These are phyloP conservation scores for Allolobophora icterica DNA, from an alignment of 2,888 invertebrate species.

Conservation along the genomic window DNA sequence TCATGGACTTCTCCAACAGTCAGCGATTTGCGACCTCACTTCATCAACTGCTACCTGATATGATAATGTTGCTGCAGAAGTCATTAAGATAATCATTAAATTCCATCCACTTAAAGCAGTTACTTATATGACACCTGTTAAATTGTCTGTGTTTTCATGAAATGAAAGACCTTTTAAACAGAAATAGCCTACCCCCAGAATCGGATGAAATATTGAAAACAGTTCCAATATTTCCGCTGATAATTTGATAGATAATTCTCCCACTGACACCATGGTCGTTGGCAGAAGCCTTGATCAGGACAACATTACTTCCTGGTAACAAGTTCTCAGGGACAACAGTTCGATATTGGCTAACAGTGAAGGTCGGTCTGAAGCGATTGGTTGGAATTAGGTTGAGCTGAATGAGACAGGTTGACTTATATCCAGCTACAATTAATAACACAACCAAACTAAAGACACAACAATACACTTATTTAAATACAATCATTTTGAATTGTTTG, in stretches of 20 bases:
- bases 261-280: slow-evolving; percentile 43
- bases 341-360: background rate
- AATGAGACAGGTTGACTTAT: background rate
- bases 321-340: slow-evolving; percentile 36
- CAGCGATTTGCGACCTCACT: too few relatives aligned
- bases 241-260: slow-evolving; percentile 43
- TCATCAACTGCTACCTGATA: too few relatives aligned
- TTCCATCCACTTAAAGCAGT: too few relatives aligned
- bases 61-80: too few relatives aligned
- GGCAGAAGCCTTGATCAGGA: slow-evolving; percentile 43
- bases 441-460: background rate
- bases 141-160: too few relatives aligned
- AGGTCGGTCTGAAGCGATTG: background rate
- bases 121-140: too few relatives aligned
- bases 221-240: slow-evolving; percentile 36
- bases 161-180: background rate
- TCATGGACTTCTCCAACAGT: too few relatives aligned
- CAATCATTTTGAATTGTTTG: too few relatives aligned
- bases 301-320: slow-evolving; percentile 34
- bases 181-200: background rate
- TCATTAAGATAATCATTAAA: too few relatives aligned
- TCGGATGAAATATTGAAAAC: slow-evolving; percentile 20
- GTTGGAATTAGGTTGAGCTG: background rate
- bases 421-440: background rate
- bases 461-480: background rate